Base-by-base conservation (phyloP, 2,888 invertebrate species). In the Anodontia alba region DNA sequence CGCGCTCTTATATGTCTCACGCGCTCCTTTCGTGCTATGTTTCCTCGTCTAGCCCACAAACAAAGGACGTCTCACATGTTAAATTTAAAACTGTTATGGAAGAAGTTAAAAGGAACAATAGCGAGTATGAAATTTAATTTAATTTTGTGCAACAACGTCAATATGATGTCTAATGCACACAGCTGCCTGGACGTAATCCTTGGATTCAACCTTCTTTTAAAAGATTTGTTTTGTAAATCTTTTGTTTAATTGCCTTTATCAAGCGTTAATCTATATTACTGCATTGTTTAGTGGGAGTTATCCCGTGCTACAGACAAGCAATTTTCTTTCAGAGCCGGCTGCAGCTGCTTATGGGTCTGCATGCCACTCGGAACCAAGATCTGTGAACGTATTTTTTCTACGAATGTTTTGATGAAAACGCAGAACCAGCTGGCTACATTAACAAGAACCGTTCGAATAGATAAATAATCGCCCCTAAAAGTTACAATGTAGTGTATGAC, bases 401-500 rank as follows among this genome's bases (percentile, higher is more conserved):
- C 62, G 62, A 62, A 62, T 62, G 62, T 31, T 62, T 62, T 62
- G 29, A 62, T 62, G 62, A 62, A 54, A 33, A 62, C 51, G 20
- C 42, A n/a, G 33, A 31, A 42, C 75, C 85, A 80, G 82, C 82
- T 82, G 82, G 77, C 76, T 42, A 76, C 76, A 33, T 68, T 83
- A 84, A 84, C 76, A 66, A 71, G 73, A 81, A 79, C 80, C 75
- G 77, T 82, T 78, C 73, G 78, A 81, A 85, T 87, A 89, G 87
- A 89, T 89, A 89, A 89, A 87, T 87, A 89, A 85, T 79, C 81
- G 82, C 49, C 57, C 73, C 72, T 79, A 73, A 70, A 66, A 51
- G 75, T 67, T 66, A 71, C 57, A 42, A 71, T 72, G 73, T 49
- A 49, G 43, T 49, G 26, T 42, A 69, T 42, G 69, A 69, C 69